These are phyloP conservation scores for Synanthedon tipuliformis DNA, from an alignment of 2,888 invertebrate genomes.

Conservation along the genomic window DNA sequence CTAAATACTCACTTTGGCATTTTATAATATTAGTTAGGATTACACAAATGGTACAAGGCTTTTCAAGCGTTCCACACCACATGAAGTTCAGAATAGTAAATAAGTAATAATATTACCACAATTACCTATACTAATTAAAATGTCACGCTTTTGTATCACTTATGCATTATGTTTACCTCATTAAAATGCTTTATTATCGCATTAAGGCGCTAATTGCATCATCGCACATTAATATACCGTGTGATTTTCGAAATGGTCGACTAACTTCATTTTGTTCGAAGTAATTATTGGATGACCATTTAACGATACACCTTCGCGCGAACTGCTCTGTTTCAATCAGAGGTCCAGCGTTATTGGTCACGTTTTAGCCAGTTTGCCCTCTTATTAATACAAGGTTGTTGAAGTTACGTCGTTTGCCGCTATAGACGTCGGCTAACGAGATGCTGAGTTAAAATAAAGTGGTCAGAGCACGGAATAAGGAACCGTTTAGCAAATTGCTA, in stretches of 20 bases:
- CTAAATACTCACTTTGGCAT: too few species aligned
- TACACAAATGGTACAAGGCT: too few species aligned
- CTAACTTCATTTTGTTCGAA: conserved; percentile 23
- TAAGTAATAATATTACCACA: too few species aligned
- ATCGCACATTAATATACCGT: conserved; percentile 5
- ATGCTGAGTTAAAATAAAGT: conserved; percentile 15
- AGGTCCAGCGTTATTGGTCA: background rate
- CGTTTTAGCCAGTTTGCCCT: conserved; percentile 8
- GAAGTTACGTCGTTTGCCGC: conserved; percentile 20
- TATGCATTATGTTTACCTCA: too few species aligned
- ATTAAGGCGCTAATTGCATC: background rate
- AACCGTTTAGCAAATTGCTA: conserved; percentile 1
- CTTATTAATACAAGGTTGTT: conserved; percentile 23
- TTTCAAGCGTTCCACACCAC: too few species aligned
- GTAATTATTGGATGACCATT: conserved; percentile 20
- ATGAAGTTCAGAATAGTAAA: too few species aligned
- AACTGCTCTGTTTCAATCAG: background rate
- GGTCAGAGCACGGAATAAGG: conserved; percentile 5
- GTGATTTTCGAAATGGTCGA: conserved; percentile 17
- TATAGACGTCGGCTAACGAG: conserved; percentile 15
- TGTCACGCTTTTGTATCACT: too few species aligned
- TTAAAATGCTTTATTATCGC: background rate
- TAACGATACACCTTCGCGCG: conserved; percentile 2
- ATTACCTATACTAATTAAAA: too few species aligned
- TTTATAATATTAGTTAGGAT: too few species aligned